Evolutionary conservation across 1,140 invertebrate genomes (phyloP).

Genomic region (Parapsyche elsis): DNA sequence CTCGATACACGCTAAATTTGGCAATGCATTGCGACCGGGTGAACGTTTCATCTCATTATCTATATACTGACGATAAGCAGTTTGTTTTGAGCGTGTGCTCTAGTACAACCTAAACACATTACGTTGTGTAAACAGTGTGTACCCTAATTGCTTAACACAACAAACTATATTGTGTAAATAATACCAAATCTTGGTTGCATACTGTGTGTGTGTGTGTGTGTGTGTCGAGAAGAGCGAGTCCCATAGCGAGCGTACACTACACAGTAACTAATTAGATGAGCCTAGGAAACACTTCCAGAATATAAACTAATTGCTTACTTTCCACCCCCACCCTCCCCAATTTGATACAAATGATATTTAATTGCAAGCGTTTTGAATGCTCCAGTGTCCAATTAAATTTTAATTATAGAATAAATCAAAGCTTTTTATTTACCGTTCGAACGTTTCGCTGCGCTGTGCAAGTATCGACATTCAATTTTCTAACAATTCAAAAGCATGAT

Average conservation of each 20-base stretch:
- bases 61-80: conserved; percentile 32
- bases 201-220: background rate
- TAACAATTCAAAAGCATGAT: no score
- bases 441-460: no score
- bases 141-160: conserved; percentile 45
- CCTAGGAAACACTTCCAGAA: background rate
- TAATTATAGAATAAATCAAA: no score
- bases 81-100: conserved; percentile 21
- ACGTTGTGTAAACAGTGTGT: conserved; percentile 36
- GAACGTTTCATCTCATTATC: conserved; percentile 28
- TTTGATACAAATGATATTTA: no score
- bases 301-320: background rate
- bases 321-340: no score
- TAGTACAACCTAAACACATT: conserved; percentile 33
- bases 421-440: no score
- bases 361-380: no score
- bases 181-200: conserved; percentile 39
- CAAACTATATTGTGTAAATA: conserved; percentile 50
- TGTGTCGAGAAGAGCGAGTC: background rate
- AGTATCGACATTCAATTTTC: no score
- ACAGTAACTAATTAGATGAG: background rate
- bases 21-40: no score
- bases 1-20: no score
- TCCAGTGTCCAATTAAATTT: no score
- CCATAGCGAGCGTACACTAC: background rate